phyloP scores from a whole-genome alignment of 2,113 vertebrate species.

The Panthera uncia region DNA sequence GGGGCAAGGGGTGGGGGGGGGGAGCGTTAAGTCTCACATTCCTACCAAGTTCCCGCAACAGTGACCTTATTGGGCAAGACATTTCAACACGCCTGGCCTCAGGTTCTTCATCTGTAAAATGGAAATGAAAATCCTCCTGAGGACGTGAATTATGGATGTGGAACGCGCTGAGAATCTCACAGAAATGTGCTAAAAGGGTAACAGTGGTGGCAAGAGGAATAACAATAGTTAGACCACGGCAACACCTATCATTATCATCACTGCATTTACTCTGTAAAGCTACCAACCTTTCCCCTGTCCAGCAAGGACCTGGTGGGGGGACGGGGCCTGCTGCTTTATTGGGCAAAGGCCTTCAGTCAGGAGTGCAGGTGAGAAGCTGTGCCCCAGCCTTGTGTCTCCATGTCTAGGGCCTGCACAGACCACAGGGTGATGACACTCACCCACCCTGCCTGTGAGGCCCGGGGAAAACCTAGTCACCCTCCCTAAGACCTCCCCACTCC shows the following conservation, averaged over 20 bases:
- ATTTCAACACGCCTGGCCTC: not conserved
- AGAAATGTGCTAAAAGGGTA: not conserved
- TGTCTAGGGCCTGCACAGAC: not conserved
- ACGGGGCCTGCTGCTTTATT: too few relatives aligned
- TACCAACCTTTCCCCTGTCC: not conserved
- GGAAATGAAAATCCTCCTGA: not conserved
- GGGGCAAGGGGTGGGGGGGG: not conserved
- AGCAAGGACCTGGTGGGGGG: not conserved
- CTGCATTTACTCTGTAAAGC: not conserved
- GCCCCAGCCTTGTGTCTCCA: not conserved
- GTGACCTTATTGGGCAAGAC: not conserved
- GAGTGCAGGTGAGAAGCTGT: not conserved
- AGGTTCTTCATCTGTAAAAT: not conserved
- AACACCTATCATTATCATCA: not conserved
- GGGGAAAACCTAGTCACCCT: not conserved
- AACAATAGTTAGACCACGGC: not conserved
- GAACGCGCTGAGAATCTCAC: not conserved
- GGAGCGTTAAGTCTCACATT: not conserved
- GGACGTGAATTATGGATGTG: not conserved
- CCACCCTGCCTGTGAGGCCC: not conserved
- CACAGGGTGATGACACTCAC: not conserved
- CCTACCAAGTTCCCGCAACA: not conserved
- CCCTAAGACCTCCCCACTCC: not conserved
- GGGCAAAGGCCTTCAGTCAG: not conserved
- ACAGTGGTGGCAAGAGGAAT: not conserved